Base-by-base conservation (phyloP, 2,888 invertebrate species). In the Aporophyla nigra region DNA sequence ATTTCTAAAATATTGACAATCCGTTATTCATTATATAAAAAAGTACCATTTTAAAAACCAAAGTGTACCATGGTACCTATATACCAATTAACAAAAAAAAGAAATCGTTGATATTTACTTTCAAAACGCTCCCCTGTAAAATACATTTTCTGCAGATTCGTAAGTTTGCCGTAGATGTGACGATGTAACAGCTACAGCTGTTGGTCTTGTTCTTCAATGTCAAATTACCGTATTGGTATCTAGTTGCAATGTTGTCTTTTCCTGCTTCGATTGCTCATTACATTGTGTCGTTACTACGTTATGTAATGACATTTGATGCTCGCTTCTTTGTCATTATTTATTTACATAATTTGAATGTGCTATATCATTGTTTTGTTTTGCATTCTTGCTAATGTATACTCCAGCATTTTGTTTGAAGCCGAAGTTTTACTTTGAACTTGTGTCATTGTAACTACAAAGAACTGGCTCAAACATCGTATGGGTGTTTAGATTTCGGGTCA, bases 321-420 rank as follows among this genome's bases (percentile, higher is more conserved):
- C 27, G 65, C 51, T 61, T 49, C 72, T 71, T 71, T 80, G 78
- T 76, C 62, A 66, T 75, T 79, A 84, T 81, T 76, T 79, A 84
- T 84, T 83, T 76, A 83, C 84, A 80, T 84, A 74, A 74, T 83
- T 69, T 62, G 68, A 61, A 74, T 79, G 62, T 70, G 78, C 68
- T 9, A 10, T 74, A 62, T 74, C 74, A 86, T 76, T 84, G 80
- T 83, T 80, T 63, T 86, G 71, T 73, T 82, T 74, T 69, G 53
- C 16, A 58, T 33, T 66, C 72, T 59, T 66, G 46, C 58, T 24
- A 33, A 49, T 71, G n/a, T 71, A 59, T 58, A 49, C 14, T 40
- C 43, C 53, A 62, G 40, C n/a, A 49, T 14, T 46, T 27, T 62
- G 40, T 61, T 72, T 59, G 9, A 16, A 33, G 12, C 7, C 61